Evolutionary conservation across 2,113 vertebrate species (phyloP), one percentile per base, ranked within the genome.

Genomic region (Dicrurus megarhynchus): DNA sequence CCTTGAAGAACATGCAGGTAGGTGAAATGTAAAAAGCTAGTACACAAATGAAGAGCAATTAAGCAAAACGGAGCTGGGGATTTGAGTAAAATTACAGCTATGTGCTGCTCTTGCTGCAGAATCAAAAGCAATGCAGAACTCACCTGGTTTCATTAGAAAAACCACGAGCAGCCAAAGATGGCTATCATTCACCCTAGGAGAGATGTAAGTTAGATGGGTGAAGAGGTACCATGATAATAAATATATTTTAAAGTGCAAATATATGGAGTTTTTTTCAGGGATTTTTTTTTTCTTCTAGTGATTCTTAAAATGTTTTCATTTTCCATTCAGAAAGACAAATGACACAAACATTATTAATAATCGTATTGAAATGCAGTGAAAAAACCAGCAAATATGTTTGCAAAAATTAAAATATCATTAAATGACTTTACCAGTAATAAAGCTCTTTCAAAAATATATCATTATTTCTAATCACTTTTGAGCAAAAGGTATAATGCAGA

Each of bases 11-110:
- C 28, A n/a, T 3, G 16, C 39, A 83, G 87, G 44, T 68, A 91
- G 57, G 50, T 65, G 70, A 89, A 89, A 87, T 65, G 50, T 49
- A 82, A 71, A 87, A 89, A 75, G 39, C 37, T 33, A 50, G 57
- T 39, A 79, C 53, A 82, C 19, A 73, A 84, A 92, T 33, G 21
- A 20, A 57, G 32, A 92, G 57, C 37, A 78, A 88, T 92, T 80
- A 63, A 90, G 26, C n/a, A 93, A 87, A 91, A 95, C 39, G 30
- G 63, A 85, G 57, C 67, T 69, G 78, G 57, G 42, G 32, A 79
- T 65, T 69, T 56, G 37, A 91, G 68, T 44, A 80, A 91, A 96
- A 94, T 94, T 73, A 85, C 60, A 93, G 55, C 27, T 32, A 30
- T 39, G 67, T 42, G 55, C 30, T 61, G 28, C 33, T 47, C 39